These are phyloP conservation scores for Chlorops oryzae DNA, from an alignment of 1,140 invertebrate genomes.

Conservation along the genomic window DNA sequence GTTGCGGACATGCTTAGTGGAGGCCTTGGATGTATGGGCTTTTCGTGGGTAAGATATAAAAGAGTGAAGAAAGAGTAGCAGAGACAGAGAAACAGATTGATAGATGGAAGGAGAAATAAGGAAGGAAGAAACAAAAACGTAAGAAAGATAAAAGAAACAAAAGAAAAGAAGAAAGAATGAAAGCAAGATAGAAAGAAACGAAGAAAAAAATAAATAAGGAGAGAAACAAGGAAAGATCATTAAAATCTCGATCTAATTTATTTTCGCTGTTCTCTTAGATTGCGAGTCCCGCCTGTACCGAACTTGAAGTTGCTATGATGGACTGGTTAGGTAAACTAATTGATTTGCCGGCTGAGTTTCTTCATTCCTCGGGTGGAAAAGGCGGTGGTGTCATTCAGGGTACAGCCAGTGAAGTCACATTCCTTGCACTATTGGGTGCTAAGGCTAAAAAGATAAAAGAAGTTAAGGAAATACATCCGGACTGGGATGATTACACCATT, in stretches of 20 bases:
- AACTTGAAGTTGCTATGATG: slow-evolving; percentile 89
- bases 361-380: slow-evolving; percentile 68
- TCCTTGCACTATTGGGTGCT: slow-evolving; percentile 81
- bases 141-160: too few species aligned
- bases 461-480: slow-evolving; percentile 61
- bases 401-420: slow-evolving; percentile 76
- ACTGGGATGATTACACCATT: slow-evolving; percentile 71
- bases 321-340: slow-evolving; percentile 95
- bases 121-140: too few species aligned
- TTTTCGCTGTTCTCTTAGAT: slow-evolving; percentile 56
- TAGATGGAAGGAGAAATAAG: too few species aligned
- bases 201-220: too few species aligned
- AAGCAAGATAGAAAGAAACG: too few species aligned
- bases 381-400: slow-evolving; percentile 89
- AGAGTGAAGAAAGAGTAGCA: too few species aligned
- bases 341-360: slow-evolving; percentile 74
- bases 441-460: slow-evolving; percentile 65
- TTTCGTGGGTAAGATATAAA: slow-evolving; percentile 63
- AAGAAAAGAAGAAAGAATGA: too few species aligned
- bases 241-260: too few species aligned
- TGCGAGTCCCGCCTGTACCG: slow-evolving; percentile 89
- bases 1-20: slow-evolving; percentile 79
- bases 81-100: too few species aligned
- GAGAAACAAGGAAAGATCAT: too few species aligned
- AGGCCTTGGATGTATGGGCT: slow-evolving; percentile 81